Percentiles rank a stretch among this genome's conserved stretches.
Conservation (phyloP, 2,888 invertebrate genomes). For the Schrankia costaestrigalis region DNA sequence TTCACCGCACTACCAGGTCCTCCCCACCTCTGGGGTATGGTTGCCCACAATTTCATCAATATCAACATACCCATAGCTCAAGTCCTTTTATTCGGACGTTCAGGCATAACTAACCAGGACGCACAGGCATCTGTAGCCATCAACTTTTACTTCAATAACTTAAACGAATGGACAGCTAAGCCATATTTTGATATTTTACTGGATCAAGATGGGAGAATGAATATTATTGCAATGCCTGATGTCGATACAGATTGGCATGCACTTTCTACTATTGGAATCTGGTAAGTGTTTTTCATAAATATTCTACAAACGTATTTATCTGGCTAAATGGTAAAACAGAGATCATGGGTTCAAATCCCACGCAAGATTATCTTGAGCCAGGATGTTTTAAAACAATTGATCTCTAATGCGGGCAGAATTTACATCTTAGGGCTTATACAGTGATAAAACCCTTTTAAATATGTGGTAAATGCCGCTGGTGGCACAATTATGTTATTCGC, state of each 20-base stretch:
- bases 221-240: conserved; percentile 62
- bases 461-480: too few relatives aligned
- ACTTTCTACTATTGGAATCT: conserved; percentile 61
- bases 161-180: conserved; percentile 60
- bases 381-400: too few relatives aligned
- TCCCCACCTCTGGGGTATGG: conserved; percentile 58
- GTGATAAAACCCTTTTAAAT: too few relatives aligned
- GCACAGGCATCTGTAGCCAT: conserved; percentile 51
- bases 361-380: too few relatives aligned
- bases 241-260: conserved; percentile 57
- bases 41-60: conserved; percentile 57
- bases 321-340: too few relatives aligned
- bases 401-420: too few relatives aligned
- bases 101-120: conserved; percentile 45
- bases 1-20: conserved; percentile 52
- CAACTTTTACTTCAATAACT: conserved; percentile 42
- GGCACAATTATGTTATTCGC: too few relatives aligned
- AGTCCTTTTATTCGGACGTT: conserved; percentile 47
- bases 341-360: too few relatives aligned
- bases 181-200: conserved; percentile 48
- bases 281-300: conserved; percentile 48
- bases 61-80: conserved; percentile 47
- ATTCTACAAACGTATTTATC: neutral
- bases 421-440: too few relatives aligned
- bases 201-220: conserved; percentile 53